A percentile compares a stretch with the other conserved stretches of the same genome.
These are phyloP conservation scores for Bradypodion ventrale DNA, from an alignment of 2,797 vertebrate genomes.

Conservation along the genomic window DNA sequence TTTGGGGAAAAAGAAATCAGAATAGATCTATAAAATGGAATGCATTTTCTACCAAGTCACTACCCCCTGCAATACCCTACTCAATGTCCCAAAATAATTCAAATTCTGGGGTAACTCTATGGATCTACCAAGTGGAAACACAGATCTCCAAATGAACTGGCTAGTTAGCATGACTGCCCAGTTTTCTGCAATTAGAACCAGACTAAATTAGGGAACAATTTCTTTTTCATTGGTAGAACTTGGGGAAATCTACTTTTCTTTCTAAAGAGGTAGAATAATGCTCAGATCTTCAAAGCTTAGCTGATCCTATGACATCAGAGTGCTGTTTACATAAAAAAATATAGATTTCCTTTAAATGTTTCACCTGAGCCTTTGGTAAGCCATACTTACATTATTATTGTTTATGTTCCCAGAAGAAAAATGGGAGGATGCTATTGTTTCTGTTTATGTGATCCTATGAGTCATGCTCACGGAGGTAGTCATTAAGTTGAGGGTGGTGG, in stretches of 20 bases:
- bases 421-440: slow-evolving; percentile 59
- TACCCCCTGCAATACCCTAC: neutral
- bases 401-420: slow-evolving; percentile 76
- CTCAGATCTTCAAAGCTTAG: slow-evolving; percentile 61
- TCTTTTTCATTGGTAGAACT: slow-evolving; percentile 44
- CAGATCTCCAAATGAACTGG: neutral
- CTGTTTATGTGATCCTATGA: slow-evolving; percentile 71
- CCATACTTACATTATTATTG: slow-evolving; percentile 71
- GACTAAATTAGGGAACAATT: neutral
- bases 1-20: neutral
- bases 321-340: slow-evolving; percentile 74
- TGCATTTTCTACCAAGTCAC: no score
- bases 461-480: slow-evolving; percentile 71
- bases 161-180: no score
- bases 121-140: neutral
- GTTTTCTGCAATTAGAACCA: neutral
- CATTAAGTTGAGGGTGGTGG: slow-evolving; percentile 35
- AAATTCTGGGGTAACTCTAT: neutral
- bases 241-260: slow-evolving; percentile 23
- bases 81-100: neutral
- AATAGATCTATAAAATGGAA: no score
- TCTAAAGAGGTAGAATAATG: slow-evolving; percentile 53
- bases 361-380: slow-evolving; percentile 68
- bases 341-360: slow-evolving; percentile 79
- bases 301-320: slow-evolving; percentile 56